Evolutionary conservation across 2,797 vertebrate species (phyloP).

Genomic region (Steatocranus sp.): DNA sequence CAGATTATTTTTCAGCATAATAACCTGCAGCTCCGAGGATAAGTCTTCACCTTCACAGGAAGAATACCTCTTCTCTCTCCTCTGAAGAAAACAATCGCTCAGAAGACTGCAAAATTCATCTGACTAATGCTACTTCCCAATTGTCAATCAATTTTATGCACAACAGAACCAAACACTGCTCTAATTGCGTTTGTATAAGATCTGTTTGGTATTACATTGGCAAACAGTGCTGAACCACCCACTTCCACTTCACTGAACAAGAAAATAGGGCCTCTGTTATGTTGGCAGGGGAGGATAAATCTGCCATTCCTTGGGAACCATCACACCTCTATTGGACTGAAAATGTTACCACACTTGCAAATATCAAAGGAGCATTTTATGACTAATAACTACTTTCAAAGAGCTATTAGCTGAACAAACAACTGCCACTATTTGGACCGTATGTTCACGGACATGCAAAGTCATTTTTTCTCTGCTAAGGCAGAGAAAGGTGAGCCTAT

Average conservation of each 20-base stretch:
- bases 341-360: constrained; percentile 41
- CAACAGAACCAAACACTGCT: constrained; percentile 45
- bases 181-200: constrained; percentile 66
- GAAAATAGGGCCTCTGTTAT: constrained; percentile 54
- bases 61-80: not conserved
- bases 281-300: constrained; percentile 57
- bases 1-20: constrained; percentile 36
- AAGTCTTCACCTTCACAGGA: constrained; percentile 30
- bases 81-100: constrained; percentile 10
- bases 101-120: constrained; percentile 20
- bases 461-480: not conserved
- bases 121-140: constrained; percentile 20
- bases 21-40: constrained; percentile 20
- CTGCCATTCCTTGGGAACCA: constrained; percentile 52
- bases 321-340: constrained; percentile 52
- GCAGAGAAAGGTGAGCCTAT: not conserved
- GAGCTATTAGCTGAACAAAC: constrained; percentile 35
- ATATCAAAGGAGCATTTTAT: constrained; percentile 45
- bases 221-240: constrained; percentile 58
- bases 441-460: not conserved
- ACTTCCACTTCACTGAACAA: constrained; percentile 64
- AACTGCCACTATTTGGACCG: constrained; percentile 24
- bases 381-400: constrained; percentile 49
- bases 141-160: constrained; percentile 55
- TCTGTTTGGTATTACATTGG: constrained; percentile 56